Evolutionary conservation across 2,797 vertebrate genomes (phyloP).

Genomic region (Merluccius polli): DNA sequence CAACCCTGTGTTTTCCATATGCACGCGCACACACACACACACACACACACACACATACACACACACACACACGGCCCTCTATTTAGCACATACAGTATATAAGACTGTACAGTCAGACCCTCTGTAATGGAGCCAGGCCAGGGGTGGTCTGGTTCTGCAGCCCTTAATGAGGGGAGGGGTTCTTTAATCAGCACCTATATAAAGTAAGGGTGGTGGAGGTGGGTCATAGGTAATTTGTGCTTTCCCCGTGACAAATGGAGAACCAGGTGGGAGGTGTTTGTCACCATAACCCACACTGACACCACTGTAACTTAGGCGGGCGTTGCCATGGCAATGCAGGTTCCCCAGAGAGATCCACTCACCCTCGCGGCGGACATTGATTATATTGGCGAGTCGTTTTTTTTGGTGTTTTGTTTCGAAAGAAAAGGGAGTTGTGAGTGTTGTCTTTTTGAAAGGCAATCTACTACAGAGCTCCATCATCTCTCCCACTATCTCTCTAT

Average conservation of each 20-base stretch:
- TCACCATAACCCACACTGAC: constrained; percentile 5
- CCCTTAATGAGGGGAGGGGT: constrained; percentile 53
- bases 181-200: constrained; percentile 20
- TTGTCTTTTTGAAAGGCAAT: constrained; percentile 20
- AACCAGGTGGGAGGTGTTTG: neutral
- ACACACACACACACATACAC: constrained; percentile 2
- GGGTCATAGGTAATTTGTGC: constrained; percentile 35
- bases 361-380: constrained; percentile 15
- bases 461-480: neutral
- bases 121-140: constrained; percentile 41
- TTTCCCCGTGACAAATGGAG: constrained; percentile 19
- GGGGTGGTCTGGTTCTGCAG: constrained; percentile 47
- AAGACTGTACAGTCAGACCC: constrained; percentile 19
- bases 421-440: constrained; percentile 5
- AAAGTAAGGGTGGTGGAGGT: neutral
- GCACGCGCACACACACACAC: too few relatives aligned
- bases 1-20: neutral
- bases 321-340: constrained; percentile 39
- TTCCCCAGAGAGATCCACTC: constrained; percentile 10
- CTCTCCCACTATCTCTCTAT: neutral
- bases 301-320: constrained; percentile 15
- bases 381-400: constrained; percentile 8
- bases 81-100: constrained; percentile 7
- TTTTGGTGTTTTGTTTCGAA: neutral
- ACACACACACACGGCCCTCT: constrained; percentile 8